Base-by-base conservation (phyloP, 2,888 invertebrate species). In the Drosophila ustulata region DNA sequence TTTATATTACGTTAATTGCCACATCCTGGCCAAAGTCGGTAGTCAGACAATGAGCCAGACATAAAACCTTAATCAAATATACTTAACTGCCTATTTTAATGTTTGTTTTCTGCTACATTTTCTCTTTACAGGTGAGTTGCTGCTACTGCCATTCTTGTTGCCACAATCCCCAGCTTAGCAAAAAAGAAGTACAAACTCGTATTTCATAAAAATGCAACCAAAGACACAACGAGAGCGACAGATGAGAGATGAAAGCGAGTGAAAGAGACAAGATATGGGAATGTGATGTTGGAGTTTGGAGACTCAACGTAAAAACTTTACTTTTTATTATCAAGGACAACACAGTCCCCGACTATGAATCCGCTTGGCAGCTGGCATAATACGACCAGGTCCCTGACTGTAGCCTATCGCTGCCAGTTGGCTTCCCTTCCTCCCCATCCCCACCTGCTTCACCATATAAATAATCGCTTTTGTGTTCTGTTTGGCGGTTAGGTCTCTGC, bases 51-150 rank as follows among this genome's bases (percentile, higher is more conserved):
- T 76, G 65, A 58, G 62, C 56, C 52, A 76, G 79, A 77, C 69
- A 75, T 71, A 67, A 83, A 67, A 63, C 77, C 80, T 75, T 81
- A 81, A 83, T 86, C 82, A 86, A 86, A 83, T 88, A 84, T 72
- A 66, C 75, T 82, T 78, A 74, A 51, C 75, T 64, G 75, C 75
- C 75, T 73, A 75, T 87, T 87, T 63, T 84, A 79, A 82, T 87
- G 85, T 79, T 82, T 89, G 56, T 79, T 89, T 71, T 87, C 72
- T 66, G 75, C 77, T 74, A 68, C 56, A 50, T 64, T 66, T 59
- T 75, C 65, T 85, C 82, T 77, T 89, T 85, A 62, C 89, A 85
- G 84, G 89, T 89, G 75, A 88, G 84, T 87, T 80, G 65, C 55
- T 63, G 57, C 45, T 52, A 13, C 57, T 56, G 37, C 26, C 34